Evolutionary conservation across 2,888 invertebrate species (phyloP).

Genomic region (Podabrus alpinus): DNA sequence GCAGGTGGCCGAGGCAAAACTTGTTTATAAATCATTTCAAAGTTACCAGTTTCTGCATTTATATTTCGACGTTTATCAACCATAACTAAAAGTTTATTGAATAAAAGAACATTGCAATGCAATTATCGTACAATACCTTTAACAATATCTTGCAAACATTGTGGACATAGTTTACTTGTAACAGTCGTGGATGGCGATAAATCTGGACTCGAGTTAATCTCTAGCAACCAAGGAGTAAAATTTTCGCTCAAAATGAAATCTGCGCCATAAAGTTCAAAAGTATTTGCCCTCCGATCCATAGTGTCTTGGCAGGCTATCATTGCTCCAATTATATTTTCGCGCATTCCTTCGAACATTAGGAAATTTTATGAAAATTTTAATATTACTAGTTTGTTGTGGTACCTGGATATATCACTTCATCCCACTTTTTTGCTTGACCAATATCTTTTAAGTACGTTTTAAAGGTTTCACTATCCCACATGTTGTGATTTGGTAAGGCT

Average conservation of each 20-base stretch:
- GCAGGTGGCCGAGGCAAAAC: slow-evolving; percentile 77
- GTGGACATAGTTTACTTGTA: slow-evolving; percentile 83
- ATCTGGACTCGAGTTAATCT: slow-evolving; percentile 93
- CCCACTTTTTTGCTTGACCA: slow-evolving; percentile 80
- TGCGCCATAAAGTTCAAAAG: slow-evolving; percentile 92
- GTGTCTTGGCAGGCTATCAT: slow-evolving; percentile 85
- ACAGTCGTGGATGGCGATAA: slow-evolving; percentile 89
- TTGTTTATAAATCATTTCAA: slow-evolving; percentile 80
- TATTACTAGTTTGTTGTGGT: slow-evolving; percentile 61
- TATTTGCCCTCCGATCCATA: slow-evolving; percentile 80
- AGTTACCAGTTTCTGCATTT: slow-evolving; percentile 79
- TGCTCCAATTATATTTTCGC: slow-evolving; percentile 67
- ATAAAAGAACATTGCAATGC: neutral
- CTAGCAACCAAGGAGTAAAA: slow-evolving; percentile 89
- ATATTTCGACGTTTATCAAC: slow-evolving; percentile 73
- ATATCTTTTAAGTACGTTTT: slow-evolving; percentile 67
- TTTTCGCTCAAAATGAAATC: slow-evolving; percentile 93
- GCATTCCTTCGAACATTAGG: slow-evolving; percentile 44
- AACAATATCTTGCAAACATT: slow-evolving; percentile 86
- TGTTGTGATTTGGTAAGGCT: slow-evolving; percentile 84
- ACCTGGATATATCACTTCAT: slow-evolving; percentile 84
- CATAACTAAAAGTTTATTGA: slow-evolving; percentile 66
- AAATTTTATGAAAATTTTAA: neutral
- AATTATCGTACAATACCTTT: slow-evolving; percentile 68
- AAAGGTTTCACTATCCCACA: slow-evolving; percentile 92